Evolutionary conservation across 2,888 invertebrate genomes (phyloP).

Genomic region (Drosophila barbarae): DNA sequence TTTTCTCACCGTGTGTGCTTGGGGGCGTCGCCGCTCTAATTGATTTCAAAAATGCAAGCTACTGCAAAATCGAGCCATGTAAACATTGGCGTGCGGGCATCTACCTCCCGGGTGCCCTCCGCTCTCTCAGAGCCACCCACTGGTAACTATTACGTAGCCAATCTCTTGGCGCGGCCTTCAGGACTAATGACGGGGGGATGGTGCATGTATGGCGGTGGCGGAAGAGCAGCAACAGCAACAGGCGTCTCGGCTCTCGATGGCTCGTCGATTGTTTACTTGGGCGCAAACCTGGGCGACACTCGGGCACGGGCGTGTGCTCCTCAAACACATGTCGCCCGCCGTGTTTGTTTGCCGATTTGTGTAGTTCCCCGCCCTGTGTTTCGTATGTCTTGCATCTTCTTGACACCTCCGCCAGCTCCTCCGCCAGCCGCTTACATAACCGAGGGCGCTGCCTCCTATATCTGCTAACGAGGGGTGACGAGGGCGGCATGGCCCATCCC

Average conservation of each 20-base stretch:
- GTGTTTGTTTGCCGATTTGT: constrained; percentile 66
- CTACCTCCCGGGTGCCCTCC: not conserved
- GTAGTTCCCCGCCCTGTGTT: constrained; percentile 47
- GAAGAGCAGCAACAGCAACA: constrained; percentile 33
- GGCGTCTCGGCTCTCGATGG: constrained; percentile 28
- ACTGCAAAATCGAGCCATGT: constrained; percentile 34
- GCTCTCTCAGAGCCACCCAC: not conserved
- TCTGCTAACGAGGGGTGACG: constrained; percentile 30
- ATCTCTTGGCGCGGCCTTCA: constrained; percentile 15
- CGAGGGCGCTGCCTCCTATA: constrained; percentile 29
- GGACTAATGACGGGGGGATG: not conserved
- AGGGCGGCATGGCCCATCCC: constrained; percentile 44
- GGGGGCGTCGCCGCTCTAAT: constrained; percentile 55
- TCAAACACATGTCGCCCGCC: constrained; percentile 10
- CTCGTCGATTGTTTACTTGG: constrained; percentile 63
- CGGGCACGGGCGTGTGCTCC: constrained; percentile 21
- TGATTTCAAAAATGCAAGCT: constrained; percentile 55
- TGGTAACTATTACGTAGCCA: constrained; percentile 11
- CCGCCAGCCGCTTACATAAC: constrained; percentile 35
- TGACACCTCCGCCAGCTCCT: constrained; percentile 17
- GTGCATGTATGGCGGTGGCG: not conserved
- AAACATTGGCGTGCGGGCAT: constrained; percentile 51
- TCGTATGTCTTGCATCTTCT: constrained; percentile 28
- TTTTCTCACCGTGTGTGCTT: constrained; percentile 6
- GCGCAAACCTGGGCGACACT: constrained; percentile 42